A percentile compares a stretch with the other conserved stretches of the same genome.
Conservation (phyloP, 2,888 invertebrate genomes). For the Pachliopta kotzebuea region DNA sequence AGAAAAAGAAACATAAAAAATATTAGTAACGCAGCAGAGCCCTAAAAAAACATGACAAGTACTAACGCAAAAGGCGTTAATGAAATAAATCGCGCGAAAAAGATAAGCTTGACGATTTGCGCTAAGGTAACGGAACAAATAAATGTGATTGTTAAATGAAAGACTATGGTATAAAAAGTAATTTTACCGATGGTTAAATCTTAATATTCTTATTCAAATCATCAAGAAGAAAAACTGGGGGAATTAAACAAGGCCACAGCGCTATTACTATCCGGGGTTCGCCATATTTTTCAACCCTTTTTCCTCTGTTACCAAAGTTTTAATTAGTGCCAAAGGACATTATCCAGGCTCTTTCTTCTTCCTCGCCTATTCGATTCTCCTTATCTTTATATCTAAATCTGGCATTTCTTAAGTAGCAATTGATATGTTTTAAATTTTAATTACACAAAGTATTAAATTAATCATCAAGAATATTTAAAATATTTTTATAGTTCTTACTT, state of each 20-base stretch:
- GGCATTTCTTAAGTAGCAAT: not conserved
- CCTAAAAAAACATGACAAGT: conserved; percentile 1
- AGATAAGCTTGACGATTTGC: conserved; percentile 22
- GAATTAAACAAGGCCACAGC: conserved; percentile 64
- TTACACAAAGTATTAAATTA: too few relatives aligned
- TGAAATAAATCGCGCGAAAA: conserved; percentile 16
- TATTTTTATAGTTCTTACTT: too few relatives aligned
- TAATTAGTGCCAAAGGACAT: conserved; percentile 79
- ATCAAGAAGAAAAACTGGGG: conserved; percentile 58
- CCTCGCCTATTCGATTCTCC: conserved; percentile 51
- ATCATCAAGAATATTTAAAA: too few relatives aligned
- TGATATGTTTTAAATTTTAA: too few relatives aligned
- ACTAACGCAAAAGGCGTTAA: not conserved
- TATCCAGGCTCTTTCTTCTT: conserved; percentile 65
- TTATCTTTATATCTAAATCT: conserved; percentile 56
- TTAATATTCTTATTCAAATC: conserved; percentile 54
- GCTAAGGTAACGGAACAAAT: conserved; percentile 8
- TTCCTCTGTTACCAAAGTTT: conserved; percentile 72
- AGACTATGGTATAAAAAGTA: conserved; percentile 28
- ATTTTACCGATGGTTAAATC: conserved; percentile 36
- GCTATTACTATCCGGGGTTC: conserved; percentile 69
- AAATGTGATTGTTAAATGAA: conserved; percentile 14
- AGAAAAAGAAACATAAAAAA: not conserved
- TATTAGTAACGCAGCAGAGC: not conserved
- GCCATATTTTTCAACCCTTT: conserved; percentile 76